Evolutionary conservation across 2,888 invertebrate species (phyloP), one percentile per base, ranked within the genome.

Genomic region (Steinernema hermaphroditum): DNA sequence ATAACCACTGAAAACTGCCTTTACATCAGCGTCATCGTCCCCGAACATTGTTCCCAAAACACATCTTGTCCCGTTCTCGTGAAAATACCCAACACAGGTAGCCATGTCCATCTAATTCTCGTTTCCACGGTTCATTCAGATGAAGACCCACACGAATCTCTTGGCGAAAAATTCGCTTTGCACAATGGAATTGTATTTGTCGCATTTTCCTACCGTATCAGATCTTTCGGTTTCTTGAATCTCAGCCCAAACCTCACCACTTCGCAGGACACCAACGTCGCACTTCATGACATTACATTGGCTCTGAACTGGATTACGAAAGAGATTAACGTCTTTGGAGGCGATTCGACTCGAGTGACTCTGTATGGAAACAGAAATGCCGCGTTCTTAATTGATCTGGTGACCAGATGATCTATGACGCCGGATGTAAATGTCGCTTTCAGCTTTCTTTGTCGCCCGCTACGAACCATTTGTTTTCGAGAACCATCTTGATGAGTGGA

Each of bases 1-100:
- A 54, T 54, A 4, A 54, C 54, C 2, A 54, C 54, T 27, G 54
- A 54, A 54, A 54, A 54, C 54, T 54, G 54, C 16, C 24, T 54
- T 22, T 54, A 54, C 29, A 16, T 54, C 6, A 54, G 16, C 27
- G 14, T 54, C 2, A 27, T 54, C 4, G 54, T 54, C 6, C 54
- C 54, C 1, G 54, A 54, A 16, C 29, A 22, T 4, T 54, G 54
- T 16, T 4, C 4, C 22, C 12, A 12, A 4, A 54, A 54, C 54
- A 27, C 22, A 2, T 54, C 54, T 27, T 54, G 54, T 27, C 54
- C 54, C 8, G 29, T 54, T 54, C 54, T 54, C 14, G 54, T 54
- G 27, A 54, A 16, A 27, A 54, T 54, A 14, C 54, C 54, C 12
- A 54, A 54, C 29, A 14, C 54, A 54, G 54, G 54, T 54, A 27